Conservation (phyloP, 2,797 vertebrate genomes). For the Muscicapa comitata region DNA sequence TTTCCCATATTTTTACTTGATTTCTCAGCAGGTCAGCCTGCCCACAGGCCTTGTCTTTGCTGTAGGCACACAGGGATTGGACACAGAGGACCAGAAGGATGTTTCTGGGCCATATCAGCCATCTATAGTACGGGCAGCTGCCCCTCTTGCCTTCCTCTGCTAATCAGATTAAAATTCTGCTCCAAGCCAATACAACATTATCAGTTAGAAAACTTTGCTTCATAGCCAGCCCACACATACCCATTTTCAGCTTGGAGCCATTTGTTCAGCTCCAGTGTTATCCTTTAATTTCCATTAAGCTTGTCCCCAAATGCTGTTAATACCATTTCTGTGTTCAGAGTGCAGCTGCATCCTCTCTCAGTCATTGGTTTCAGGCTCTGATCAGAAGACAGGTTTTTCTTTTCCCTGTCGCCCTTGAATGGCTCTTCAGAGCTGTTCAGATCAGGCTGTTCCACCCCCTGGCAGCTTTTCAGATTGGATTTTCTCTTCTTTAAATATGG, state of each 20-base stretch:
- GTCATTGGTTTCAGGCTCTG: neutral
- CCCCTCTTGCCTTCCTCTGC: neutral
- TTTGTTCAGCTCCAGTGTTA: neutral
- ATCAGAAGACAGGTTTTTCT: neutral
- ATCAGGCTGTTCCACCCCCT: neutral
- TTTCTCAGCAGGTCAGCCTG: neutral
- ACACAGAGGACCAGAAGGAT: rapidly evolving
- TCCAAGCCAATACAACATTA: neutral
- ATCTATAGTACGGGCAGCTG: neutral
- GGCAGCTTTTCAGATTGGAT: neutral
- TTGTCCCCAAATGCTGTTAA: neutral
- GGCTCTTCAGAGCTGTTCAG: neutral
- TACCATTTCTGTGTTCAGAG: neutral
- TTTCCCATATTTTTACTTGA: neutral
- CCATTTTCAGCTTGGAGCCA: neutral
- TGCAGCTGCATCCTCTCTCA: neutral
- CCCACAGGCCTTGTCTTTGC: neutral
- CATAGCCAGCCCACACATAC: neutral
- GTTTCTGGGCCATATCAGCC: neutral
- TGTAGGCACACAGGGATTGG: neutral
- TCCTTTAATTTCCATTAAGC: conserved; percentile 22
- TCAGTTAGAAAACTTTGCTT: neutral
- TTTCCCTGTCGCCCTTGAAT: neutral
- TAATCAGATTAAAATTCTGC: neutral
- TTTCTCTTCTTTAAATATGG: neutral